Conservation (phyloP, 2,888 invertebrate species). For the Endomychus coccineus region DNA sequence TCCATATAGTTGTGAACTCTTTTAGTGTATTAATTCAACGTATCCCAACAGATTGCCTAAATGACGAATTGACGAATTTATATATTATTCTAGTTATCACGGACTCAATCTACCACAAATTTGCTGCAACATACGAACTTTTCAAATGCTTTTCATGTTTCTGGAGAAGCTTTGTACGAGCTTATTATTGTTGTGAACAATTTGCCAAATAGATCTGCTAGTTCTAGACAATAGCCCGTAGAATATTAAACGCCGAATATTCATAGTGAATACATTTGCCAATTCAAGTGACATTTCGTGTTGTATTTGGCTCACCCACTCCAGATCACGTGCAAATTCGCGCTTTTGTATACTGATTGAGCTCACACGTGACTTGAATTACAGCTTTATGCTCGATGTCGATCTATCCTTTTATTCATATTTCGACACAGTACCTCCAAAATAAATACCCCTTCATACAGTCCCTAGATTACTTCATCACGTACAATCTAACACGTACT, state of each 20-base stretch:
- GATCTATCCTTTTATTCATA: conserved; percentile 17
- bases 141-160: too few relatives aligned
- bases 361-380: conserved; percentile 37
- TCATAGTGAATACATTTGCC: conserved; percentile 27
- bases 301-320: conserved; percentile 35
- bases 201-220: conserved; percentile 24
- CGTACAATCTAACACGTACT: too few relatives aligned
- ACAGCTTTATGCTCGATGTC: conserved; percentile 30
- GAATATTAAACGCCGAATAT: conserved; percentile 31
- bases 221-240: conserved; percentile 27
- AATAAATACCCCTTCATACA: conserved; percentile 1
- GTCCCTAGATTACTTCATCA: too few relatives aligned
- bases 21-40: too few relatives aligned
- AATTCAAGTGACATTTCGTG: conserved; percentile 29
- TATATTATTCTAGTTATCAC: too few relatives aligned
- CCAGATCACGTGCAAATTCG: conserved; percentile 43
- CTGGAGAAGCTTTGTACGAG: too few relatives aligned
- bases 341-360: conserved; percentile 43
- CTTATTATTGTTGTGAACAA: too few relatives aligned
- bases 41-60: too few relatives aligned
- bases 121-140: too few relatives aligned
- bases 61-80: too few relatives aligned
- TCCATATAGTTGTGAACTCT: too few relatives aligned
- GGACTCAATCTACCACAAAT: too few relatives aligned
- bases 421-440: conserved; percentile 1